Evolutionary conservation across 2,888 invertebrate species (phyloP).

Genomic region (Tuta absoluta): DNA sequence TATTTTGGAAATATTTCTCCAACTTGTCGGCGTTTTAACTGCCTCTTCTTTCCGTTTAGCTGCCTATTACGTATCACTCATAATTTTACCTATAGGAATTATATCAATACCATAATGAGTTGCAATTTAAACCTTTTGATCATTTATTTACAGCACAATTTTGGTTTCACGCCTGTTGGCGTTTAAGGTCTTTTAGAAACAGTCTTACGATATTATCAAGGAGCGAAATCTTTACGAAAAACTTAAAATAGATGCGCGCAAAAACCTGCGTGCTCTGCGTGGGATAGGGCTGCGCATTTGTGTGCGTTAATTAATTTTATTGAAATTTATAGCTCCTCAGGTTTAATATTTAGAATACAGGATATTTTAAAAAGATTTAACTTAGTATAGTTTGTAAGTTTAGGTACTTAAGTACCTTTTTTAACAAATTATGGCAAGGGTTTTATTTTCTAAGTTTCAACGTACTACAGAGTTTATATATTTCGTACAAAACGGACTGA

Average conservation of each 20-base stretch:
- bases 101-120: too few relatives aligned
- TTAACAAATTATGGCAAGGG: too few relatives aligned
- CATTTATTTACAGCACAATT: neutral
- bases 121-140: neutral
- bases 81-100: conserved; percentile 35
- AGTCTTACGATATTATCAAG: conserved; percentile 63
- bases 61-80: conserved; percentile 58
- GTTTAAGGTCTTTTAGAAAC: conserved; percentile 16
- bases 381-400: too few relatives aligned
- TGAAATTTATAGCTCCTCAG: conserved; percentile 27
- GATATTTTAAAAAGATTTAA: too few relatives aligned
- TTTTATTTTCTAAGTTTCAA: too few relatives aligned
- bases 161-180: neutral
- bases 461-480: too few relatives aligned
- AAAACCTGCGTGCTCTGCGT: conserved; percentile 59
- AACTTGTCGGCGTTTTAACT: conserved; percentile 79
- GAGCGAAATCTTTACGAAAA: conserved; percentile 76
- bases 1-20: conserved; percentile 81
- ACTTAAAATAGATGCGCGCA: conserved; percentile 73
- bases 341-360: too few relatives aligned
- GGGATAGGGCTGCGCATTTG: conserved; percentile 58
- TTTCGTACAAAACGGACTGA: too few relatives aligned
- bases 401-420: too few relatives aligned
- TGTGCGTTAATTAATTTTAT: conserved; percentile 29
- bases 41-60: conserved; percentile 78